Evolutionary conservation across 1,140 invertebrate genomes (phyloP), one percentile per base, ranked within the genome.

Genomic region (Drosophila yakuba): DNA sequence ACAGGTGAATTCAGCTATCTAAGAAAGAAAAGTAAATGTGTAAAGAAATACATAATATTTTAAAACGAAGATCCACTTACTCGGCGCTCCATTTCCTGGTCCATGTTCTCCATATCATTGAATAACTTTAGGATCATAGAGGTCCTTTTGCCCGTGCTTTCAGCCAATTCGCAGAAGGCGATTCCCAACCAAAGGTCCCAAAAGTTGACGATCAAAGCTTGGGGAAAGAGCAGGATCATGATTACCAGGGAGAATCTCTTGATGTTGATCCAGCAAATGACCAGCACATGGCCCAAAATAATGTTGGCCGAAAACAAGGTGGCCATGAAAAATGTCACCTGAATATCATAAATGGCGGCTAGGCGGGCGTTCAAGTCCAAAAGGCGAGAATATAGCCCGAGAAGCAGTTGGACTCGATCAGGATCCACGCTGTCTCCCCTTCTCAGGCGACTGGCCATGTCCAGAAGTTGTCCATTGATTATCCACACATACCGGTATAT

Each of bases 401-500:
- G 44, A 0, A 67, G 44, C 1, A 3, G 8, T n/a, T 17, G 25
- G 1, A 51, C 10, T 17, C 4, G 25, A 1, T 35, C 28, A 17
- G 48, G 48, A 35, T 59, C 57, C 5, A 59, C 57, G 1, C 10
- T 25, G 5, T 20, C 32, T 7, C 50, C 50, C 12, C 32, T 36
- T 12, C 15, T 44, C 1, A 62, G 23, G 0, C 45, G 25, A 66
- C 67, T 66, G 10, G 47, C 69, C n/a, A 82, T 32, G 11, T 23
- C 11, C n/a, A 78, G 43, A 0, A 86, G 52, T 10, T 86, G 32
- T 10, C 58, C 25, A 36, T 86, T 86, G 1, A 86, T 56, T 4
- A 45, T 67, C 82, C 82, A 86, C 5, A 86, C 10, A n/a, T 14
- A 71, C 1, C 82, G 74, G 43, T 86, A 86, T 11, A 82, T 68